Base-by-base conservation (phyloP, 1,140 invertebrate genomes). In the Lepidurus packardi region DNA sequence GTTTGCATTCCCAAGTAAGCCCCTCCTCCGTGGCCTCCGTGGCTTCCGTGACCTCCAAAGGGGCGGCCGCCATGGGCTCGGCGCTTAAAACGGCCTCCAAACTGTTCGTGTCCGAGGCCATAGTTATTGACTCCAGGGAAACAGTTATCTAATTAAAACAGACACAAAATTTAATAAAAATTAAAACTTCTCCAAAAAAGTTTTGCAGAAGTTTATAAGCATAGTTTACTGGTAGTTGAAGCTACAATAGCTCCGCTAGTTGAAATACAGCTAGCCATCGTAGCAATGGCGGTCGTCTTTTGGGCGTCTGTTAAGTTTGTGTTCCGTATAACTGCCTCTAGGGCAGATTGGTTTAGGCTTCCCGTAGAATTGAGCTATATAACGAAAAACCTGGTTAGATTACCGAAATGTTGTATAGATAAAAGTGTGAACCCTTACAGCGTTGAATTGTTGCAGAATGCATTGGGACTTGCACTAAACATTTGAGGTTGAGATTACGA, bases 1-100 rank as follows among this genome's bases (percentile, higher is more conserved):
- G 53, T 65, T 65, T 65, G 53, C 53, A 65, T 65, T 9, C 53
- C 53, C 21, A 65, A 65, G 53, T 65, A 65, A 21, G 16, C n/a
- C 21, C 53, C 21, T 13, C 53, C 53, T 65, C 53, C 53, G 2
- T 65, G 53, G 53, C 53, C 53, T n/a, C 53, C 53, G 7, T 65
- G 53, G 53, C 21, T 13, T 47, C 6, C 45, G 2, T 47, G 45
- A 16, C 53, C n/a, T 7, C 53, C 53, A 34, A 0, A 34, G 2
- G 34, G 34, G 34, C 34, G 34, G n/a, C 53, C 53, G 1, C 53
- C 53, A 65, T 65, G 53, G 1, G 53, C 53, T 9, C 53, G 53
- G 16, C 53, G 8, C 13, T 65, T 65, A 7, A 65, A 65, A 21
- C 53, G 53, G 6, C 53, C 53, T 16, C 53, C 13, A 21, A 65